phyloP scores from a whole-genome alignment of 2,113 vertebrate genomes.

The Miniopterus natalensis region DNA sequence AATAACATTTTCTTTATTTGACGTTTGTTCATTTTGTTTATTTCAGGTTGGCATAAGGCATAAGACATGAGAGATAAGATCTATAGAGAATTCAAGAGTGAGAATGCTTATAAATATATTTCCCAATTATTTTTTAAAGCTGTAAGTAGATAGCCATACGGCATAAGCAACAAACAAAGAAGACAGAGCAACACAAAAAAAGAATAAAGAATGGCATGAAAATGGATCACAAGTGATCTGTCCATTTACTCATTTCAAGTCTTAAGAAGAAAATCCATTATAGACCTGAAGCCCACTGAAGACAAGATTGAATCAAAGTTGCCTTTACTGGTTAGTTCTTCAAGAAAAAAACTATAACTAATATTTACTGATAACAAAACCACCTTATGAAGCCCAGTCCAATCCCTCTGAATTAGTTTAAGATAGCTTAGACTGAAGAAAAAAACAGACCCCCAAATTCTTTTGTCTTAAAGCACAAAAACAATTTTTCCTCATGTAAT shows the following conservation, averaged over 20 bases:
- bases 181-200: not conserved
- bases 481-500: not conserved
- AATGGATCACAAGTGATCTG: not conserved
- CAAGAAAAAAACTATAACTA: not conserved
- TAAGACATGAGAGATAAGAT: not conserved
- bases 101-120: slow-evolving; percentile 36
- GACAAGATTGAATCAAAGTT: not conserved
- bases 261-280: not conserved
- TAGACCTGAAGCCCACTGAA: not conserved
- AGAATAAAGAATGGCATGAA: not conserved
- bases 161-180: not conserved
- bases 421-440: not conserved
- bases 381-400: not conserved
- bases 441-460: not conserved
- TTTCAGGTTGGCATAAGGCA: not conserved
- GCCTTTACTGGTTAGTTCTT: not conserved
- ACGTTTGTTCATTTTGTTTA: not conserved
- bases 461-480: not conserved
- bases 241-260: not conserved
- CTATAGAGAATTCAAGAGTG: not conserved
- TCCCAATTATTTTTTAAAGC: not conserved
- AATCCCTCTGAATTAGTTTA: not conserved
- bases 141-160: not conserved
- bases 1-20: slow-evolving; percentile 26
- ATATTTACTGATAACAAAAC: not conserved